Evolutionary conservation across 2,113 vertebrate species (phyloP).

Genomic region (Leucopsar rothschildi): DNA sequence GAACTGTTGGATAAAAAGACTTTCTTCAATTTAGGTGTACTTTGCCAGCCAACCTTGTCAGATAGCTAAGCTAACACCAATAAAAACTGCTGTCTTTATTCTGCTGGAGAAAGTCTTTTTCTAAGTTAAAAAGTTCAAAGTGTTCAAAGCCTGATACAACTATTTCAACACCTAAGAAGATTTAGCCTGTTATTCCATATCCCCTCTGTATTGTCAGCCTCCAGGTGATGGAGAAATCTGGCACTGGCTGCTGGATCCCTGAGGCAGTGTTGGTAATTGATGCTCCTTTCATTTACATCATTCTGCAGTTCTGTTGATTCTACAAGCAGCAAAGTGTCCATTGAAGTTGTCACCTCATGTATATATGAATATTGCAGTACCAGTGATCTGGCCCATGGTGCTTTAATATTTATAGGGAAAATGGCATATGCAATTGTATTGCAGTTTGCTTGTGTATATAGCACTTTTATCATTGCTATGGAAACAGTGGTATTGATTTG

Average conservation of each 20-base stretch:
- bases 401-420: background rate
- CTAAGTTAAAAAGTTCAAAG: background rate
- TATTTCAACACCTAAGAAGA: background rate
- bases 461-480: background rate
- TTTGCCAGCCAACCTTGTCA: background rate
- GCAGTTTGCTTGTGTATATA: background rate
- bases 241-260: background rate
- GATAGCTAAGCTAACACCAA: background rate
- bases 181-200: background rate
- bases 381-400: background rate
- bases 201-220: background rate
- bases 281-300: background rate
- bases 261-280: background rate
- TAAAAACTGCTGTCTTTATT: background rate
- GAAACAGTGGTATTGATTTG: background rate
- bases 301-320: background rate
- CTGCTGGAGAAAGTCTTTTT: background rate
- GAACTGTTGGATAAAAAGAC: background rate
- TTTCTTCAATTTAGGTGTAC: background rate
- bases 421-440: background rate
- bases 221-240: background rate
- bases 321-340: background rate
- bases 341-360: background rate
- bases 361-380: background rate
- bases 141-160: background rate